Evolutionary conservation across 2,113 vertebrate genomes (phyloP).

Genomic region (Nycticebus coucang): DNA sequence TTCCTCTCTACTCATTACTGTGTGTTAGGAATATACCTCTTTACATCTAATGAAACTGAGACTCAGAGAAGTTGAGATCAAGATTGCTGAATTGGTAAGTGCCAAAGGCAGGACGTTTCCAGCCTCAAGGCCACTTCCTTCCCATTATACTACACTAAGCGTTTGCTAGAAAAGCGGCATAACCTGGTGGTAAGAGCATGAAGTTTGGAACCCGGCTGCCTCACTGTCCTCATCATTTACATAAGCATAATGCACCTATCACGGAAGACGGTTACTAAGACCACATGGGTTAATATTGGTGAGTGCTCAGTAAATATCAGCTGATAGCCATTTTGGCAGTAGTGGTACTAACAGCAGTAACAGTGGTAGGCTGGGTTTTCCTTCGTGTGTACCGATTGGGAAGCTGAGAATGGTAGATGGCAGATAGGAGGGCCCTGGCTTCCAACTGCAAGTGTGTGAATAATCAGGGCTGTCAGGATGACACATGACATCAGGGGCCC

Average conservation of each 20-base stretch:
- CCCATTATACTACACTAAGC: neutral
- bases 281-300: neutral
- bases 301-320: neutral
- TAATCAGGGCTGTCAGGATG: neutral
- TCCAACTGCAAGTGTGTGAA: neutral
- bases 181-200: neutral
- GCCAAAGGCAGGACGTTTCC: neutral
- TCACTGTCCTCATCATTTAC: neutral
- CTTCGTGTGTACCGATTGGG: neutral
- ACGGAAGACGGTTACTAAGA: neutral
- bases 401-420: neutral
- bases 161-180: neutral
- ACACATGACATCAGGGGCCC: no score
- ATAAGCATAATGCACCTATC: neutral
- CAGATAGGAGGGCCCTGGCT: neutral
- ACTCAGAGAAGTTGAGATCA: neutral
- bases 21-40: neutral
- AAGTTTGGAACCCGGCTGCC: neutral
- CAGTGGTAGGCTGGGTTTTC: neutral
- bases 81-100: neutral
- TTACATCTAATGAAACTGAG: neutral
- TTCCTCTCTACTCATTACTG: neutral
- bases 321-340: fast-evolving
- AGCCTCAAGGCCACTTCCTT: neutral
- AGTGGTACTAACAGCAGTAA: neutral